Percentiles rank a stretch among this genome's conserved stretches.
These are phyloP conservation scores for Taxidea taxus DNA, from an alignment of 2,113 vertebrate genomes.

Conservation along the genomic window DNA sequence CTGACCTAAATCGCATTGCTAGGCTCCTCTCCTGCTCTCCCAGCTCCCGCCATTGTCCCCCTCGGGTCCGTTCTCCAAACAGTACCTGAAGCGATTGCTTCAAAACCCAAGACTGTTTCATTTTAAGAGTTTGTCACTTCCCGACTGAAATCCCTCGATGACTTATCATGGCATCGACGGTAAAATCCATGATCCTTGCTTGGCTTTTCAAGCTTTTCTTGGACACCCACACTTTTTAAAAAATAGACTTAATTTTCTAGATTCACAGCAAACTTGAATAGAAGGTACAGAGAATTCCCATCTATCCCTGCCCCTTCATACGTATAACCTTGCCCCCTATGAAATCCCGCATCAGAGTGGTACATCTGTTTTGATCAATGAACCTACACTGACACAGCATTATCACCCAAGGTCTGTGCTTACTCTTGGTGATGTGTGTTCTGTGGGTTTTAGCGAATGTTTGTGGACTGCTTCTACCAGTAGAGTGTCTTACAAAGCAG, in stretches of 20 bases:
- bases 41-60: not conserved
- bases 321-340: accelerated
- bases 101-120: not conserved
- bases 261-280: not conserved
- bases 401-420: not conserved
- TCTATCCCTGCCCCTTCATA: accelerated
- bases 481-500: not conserved
- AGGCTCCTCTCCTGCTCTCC: not conserved
- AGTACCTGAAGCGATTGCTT: not conserved
- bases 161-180: not conserved
- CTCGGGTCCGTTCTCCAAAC: not conserved
- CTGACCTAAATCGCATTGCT: not conserved
- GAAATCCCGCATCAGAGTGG: no score
- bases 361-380: not conserved
- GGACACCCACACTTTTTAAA: not conserved
- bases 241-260: not conserved
- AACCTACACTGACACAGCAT: not conserved
- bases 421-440: not conserved
- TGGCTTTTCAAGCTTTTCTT: not conserved
- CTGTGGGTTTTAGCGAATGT: not conserved
- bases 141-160: no score
- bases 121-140: not conserved
- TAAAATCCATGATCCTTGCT: not conserved
- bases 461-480: not conserved
- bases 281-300: not conserved